Conservation (phyloP, 1,140 invertebrate genomes). For the Agraylea sexmaculata region DNA sequence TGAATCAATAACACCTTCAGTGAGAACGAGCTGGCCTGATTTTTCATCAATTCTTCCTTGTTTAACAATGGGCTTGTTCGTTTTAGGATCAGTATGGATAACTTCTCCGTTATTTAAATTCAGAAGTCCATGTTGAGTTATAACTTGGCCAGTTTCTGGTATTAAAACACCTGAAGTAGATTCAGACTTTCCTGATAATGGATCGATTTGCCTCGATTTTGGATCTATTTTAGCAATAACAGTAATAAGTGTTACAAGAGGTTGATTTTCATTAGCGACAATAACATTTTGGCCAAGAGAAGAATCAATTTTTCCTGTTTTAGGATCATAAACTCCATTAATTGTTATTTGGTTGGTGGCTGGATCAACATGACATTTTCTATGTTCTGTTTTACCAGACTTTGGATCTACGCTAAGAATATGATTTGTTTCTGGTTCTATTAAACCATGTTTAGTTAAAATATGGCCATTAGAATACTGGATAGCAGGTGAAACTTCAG, state of each 20-base stretch:
- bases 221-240: constrained; percentile 43
- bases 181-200: constrained; percentile 18
- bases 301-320: constrained; percentile 43
- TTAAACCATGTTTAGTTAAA: constrained; percentile 47
- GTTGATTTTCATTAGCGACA: constrained; percentile 42
- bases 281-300: constrained; percentile 38
- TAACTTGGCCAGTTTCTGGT: constrained; percentile 18
- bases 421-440: constrained; percentile 43
- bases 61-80: constrained; percentile 14
- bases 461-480: constrained; percentile 43
- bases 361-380: constrained; percentile 43
- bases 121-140: constrained; percentile 16
- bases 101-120: constrained; percentile 15
- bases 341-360: constrained; percentile 42
- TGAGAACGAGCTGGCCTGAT: constrained; percentile 22
- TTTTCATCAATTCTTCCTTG: constrained; percentile 17
- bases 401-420: constrained; percentile 42
- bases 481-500: constrained; percentile 41
- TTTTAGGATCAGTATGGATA: constrained; percentile 16
- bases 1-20: constrained; percentile 26
- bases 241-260: constrained; percentile 37
- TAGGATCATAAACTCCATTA: constrained; percentile 42
- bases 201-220: constrained; percentile 44
- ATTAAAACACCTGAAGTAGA: constrained; percentile 14
- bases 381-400: constrained; percentile 43